A percentile compares a stretch with the other conserved stretches of the same genome.
Conservation (phyloP, 2,113 vertebrate species). For the Piliocolobus tephrosceles region DNA sequence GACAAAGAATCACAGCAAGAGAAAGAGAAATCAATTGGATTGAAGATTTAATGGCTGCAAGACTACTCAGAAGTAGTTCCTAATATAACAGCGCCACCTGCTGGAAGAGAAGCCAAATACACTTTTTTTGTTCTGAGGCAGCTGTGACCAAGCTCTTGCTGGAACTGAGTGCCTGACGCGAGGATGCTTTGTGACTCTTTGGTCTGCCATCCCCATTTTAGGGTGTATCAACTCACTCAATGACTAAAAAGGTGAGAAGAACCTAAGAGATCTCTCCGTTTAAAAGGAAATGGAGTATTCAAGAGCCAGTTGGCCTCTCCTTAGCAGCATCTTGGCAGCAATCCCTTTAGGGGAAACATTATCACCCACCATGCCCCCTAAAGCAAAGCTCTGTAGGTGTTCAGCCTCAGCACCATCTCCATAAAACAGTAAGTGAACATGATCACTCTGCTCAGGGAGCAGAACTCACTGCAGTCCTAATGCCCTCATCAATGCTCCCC, state of each 20-base stretch:
- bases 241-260: background rate
- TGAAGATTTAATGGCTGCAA: background rate
- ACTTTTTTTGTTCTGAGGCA: background rate
- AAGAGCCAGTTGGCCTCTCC: background rate
- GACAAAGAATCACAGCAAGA: background rate
- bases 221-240: background rate
- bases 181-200: background rate
- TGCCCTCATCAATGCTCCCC: fast-evolving
- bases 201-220: background rate
- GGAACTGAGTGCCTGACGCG: background rate
- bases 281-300: background rate
- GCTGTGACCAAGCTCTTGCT: background rate
- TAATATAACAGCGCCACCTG: conserved; percentile 27
- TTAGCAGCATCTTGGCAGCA: background rate
- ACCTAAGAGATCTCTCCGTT: background rate
- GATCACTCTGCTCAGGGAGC: background rate
- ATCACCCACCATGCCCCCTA: background rate
- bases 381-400: background rate
- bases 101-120: background rate
- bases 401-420: background rate
- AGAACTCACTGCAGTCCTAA: background rate
- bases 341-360: background rate
- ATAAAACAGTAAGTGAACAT: background rate
- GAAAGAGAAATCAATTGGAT: background rate
- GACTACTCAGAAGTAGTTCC: background rate